Evolutionary conservation across 1,140 invertebrate species (phyloP), one percentile per base, ranked within the genome.

Genomic region (Cardiocondyla obscurior): DNA sequence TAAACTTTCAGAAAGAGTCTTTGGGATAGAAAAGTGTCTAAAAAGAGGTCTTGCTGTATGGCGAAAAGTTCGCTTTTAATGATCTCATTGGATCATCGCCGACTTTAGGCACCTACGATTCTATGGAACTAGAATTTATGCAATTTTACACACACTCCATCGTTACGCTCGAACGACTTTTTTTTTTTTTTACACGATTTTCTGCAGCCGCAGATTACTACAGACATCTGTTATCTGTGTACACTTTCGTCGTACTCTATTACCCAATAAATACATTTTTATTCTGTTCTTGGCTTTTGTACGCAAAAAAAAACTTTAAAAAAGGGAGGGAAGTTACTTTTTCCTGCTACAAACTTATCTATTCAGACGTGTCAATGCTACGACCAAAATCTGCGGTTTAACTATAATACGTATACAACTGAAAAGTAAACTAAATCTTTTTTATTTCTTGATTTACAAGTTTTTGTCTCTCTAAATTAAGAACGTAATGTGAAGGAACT

Each of bases 81-180:
- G 42, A 76, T 53, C 57, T 76, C 62, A 64, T 55, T 30, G 36
- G 19, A 70, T 81, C 65, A 72, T 72, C 44, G 39, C 12, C 60
- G 44, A 67, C 16, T 81, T 81, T 81, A 81, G 77, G 77, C 77
- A 81, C 67, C 77, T 81, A 81, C 67, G 65, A 81, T 25, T 81
- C 55, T 60, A 58, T 58, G 36, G 28, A 58, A 72, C 77, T 81
- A 81, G 51, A 70, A 81, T 72, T 77, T 77, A 77, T 46, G 33
- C 74, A 22, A 77, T 77, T 67, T 22, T 36, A 51, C 58, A 76
- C 30, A 51, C 58, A 25, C n/a, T 42, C 36, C 33, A 42, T 36
- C 19, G 57, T 74, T 44, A 74, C 39, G 39, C 5, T 74, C 39
- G 19, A 62, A 74, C 25, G 22, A 46, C n/a, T n/a, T n/a, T n/a